Evolutionary conservation across 2,888 invertebrate genomes (phyloP).

Genomic region (Ecdyonurus torrentis): DNA sequence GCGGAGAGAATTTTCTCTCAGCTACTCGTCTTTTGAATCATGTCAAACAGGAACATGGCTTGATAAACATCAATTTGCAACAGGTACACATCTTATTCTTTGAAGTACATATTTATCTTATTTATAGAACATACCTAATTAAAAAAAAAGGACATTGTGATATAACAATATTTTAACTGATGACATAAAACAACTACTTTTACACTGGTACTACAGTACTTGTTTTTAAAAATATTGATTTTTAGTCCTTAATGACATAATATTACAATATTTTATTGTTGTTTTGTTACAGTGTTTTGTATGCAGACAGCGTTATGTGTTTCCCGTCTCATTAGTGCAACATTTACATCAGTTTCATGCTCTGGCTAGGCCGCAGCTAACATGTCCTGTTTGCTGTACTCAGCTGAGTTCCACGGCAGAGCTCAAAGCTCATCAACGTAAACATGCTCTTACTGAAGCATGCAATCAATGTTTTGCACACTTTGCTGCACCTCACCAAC

Average conservation of each 20-base stretch:
- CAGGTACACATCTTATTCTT: neutral
- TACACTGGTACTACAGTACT: too few species aligned
- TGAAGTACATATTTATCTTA: neutral
- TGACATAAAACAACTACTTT: too few species aligned
- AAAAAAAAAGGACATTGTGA: neutral
- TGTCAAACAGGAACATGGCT: neutral
- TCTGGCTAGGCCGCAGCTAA: neutral
- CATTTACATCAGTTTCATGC: neutral
- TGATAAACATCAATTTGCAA: neutral
- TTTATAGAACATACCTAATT: neutral
- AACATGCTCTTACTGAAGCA: neutral
- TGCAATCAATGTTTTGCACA: neutral
- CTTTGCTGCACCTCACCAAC: neutral
- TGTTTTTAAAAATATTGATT: too few species aligned
- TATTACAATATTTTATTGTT: neutral
- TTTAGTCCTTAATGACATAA: neutral
- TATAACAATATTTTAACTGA: neutral
- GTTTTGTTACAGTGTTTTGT: neutral
- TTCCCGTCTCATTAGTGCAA: neutral
- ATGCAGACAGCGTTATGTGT: neutral
- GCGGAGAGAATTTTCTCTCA: neutral
- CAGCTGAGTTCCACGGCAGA: neutral
- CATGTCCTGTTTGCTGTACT: neutral
- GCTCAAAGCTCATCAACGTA: neutral
- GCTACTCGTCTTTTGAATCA: neutral